These are phyloP conservation scores for Kryphioiulus occultus DNA, from an alignment of 2,888 invertebrate species.

Conservation along the genomic window DNA sequence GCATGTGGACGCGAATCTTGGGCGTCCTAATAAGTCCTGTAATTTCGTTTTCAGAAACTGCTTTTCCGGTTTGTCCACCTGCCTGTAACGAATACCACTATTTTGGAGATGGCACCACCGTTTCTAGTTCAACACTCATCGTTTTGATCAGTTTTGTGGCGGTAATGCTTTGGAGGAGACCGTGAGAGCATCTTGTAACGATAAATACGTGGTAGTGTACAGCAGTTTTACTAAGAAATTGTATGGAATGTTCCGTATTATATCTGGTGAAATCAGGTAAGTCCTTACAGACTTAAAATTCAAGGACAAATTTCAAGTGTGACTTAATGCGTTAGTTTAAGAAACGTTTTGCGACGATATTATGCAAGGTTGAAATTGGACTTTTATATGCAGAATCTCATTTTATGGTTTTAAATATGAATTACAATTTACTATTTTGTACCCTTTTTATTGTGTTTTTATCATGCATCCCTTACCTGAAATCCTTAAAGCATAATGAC, in stretches of 20 bases:
- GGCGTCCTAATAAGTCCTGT: not conserved
- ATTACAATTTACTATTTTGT: not conserved
- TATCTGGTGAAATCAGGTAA: not conserved
- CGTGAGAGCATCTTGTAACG: not conserved
- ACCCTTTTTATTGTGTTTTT: not conserved
- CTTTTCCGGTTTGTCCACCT: slow-evolving; percentile 91
- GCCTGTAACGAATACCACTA: slow-evolving; percentile 75
- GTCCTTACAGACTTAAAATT: not conserved
- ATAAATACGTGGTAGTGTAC: not conserved
- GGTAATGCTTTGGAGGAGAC: slow-evolving; percentile 6
- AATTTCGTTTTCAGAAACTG: slow-evolving; percentile 72
- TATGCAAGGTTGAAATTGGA: not conserved
- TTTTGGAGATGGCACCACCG: slow-evolving; percentile 9
- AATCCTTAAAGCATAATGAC: not conserved
- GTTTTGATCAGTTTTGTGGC: not conserved
- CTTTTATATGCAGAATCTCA: not conserved
- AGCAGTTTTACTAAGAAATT: not conserved
- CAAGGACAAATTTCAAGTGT: not conserved
- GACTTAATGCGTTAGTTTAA: not conserved
- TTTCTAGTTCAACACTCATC: slow-evolving; percentile 33
- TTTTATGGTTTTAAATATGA: not conserved
- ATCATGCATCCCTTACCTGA: not conserved
- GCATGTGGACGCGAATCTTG: not conserved
- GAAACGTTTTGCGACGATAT: not conserved
- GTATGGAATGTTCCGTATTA: not conserved